Conservation (phyloP, 1,140 invertebrate species). For the Odontomachus brunneus region DNA sequence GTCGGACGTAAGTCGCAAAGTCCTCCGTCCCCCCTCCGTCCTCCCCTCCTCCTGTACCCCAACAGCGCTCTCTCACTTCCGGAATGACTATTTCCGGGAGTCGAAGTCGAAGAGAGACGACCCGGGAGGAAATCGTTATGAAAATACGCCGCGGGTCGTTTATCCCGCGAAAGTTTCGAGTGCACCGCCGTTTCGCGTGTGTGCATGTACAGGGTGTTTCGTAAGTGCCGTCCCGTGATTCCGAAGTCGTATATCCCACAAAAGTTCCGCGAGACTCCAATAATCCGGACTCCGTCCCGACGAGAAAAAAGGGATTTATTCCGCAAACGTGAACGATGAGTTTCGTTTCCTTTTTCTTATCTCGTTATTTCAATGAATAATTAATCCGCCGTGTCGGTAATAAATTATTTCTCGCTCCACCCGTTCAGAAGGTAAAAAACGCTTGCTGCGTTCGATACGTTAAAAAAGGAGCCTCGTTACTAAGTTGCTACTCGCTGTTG, state of each 20-base stretch:
- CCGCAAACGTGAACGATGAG: not conserved
- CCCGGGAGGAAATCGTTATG: constrained; percentile 44
- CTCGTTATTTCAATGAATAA: not conserved
- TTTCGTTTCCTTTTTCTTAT: too few species aligned
- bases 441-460: too few species aligned
- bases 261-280: constrained; percentile 6
- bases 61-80: not conserved
- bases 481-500: too few species aligned
- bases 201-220: constrained; percentile 16
- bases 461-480: too few species aligned
- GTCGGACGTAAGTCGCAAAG: constrained; percentile 37
- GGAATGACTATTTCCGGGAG: constrained; percentile 33
- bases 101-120: constrained; percentile 21
- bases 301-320: constrained; percentile 27
- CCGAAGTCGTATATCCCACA: not conserved
- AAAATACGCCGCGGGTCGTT: constrained; percentile 47
- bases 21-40: too few species aligned
- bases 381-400: not conserved
- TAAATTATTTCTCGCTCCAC: not conserved
- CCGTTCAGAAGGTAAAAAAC: too few species aligned
- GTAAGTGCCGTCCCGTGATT: constrained; percentile 29
- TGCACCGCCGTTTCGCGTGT: constrained; percentile 20
- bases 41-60: not conserved
- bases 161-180: constrained; percentile 51
- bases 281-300: not conserved